Conservation (phyloP, 2,113 vertebrate genomes). For the Recurvirostra avosetta region DNA sequence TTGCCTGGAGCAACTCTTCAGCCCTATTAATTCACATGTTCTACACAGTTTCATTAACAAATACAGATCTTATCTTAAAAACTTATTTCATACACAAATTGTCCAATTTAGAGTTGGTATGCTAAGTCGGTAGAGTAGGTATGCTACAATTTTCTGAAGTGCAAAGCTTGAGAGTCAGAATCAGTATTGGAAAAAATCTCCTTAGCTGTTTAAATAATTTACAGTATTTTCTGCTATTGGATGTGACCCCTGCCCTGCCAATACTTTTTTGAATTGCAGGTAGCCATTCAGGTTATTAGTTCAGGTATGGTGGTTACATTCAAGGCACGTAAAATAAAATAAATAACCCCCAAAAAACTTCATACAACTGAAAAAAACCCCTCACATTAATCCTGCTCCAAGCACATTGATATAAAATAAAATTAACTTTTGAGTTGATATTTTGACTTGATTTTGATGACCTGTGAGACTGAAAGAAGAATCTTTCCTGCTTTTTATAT, state of each 20-base stretch:
- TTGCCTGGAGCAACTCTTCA: neutral
- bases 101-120: neutral
- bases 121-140: too few relatives aligned
- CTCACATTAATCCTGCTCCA: neutral
- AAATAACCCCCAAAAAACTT: neutral
- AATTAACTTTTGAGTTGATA: neutral
- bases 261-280: neutral
- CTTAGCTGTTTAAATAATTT: neutral
- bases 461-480: neutral
- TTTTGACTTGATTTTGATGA: neutral
- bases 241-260: neutral
- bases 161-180: neutral
- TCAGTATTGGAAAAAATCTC: neutral
- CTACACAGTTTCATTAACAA: neutral
- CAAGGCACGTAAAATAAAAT: neutral
- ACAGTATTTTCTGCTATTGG: neutral
- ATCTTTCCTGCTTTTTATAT: neutral
- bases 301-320: neutral
- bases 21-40: neutral
- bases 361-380: fast-evolving
- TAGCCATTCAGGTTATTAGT: neutral
- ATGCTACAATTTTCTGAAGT: neutral
- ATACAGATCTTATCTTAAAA: neutral
- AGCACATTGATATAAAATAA: neutral
- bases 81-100: neutral